A percentile compares a stretch with the other conserved stretches of the same genome.
phyloP scores from a whole-genome alignment of 2,888 invertebrate species.

The Drosophila fulvimacula region DNA sequence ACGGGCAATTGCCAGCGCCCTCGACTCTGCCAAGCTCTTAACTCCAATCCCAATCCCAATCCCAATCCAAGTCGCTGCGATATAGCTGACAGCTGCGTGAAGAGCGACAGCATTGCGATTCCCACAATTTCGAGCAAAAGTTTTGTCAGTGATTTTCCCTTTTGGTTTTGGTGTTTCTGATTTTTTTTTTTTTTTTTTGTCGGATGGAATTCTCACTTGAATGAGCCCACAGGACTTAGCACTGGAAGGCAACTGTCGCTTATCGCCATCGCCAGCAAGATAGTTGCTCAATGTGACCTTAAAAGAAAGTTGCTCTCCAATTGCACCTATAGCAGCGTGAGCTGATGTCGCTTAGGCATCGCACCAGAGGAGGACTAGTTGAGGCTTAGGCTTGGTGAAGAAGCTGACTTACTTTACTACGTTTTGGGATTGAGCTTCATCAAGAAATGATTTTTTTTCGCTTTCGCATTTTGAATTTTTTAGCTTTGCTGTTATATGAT shows the following conservation, averaged over 20 bases:
- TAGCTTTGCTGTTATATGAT: no score
- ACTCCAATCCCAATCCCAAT: background rate
- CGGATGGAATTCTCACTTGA: conserved; percentile 13
- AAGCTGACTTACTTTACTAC: background rate
- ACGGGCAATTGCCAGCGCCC: conserved; percentile 6
- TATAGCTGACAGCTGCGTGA: conserved; percentile 22
- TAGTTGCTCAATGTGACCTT: no score
- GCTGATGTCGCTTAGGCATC: background rate
- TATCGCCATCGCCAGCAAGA: conserved; percentile 8
- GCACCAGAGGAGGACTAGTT: background rate
- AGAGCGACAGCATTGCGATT: conserved; percentile 16
- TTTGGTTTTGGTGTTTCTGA: background rate
- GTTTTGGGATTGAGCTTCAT: background rate
- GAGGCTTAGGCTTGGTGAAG: background rate
- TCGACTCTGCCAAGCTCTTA: conserved; percentile 2
- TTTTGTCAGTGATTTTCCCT: conserved; percentile 22
- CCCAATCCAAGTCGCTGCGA: conserved; percentile 3
- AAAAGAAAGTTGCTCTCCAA: no score
- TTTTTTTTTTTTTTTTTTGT: background rate
- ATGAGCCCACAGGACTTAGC: conserved; percentile 2
- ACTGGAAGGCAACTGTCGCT: conserved; percentile 4
- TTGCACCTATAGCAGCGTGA: background rate
- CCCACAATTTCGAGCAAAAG: conserved; percentile 24
- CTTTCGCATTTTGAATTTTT: no score
- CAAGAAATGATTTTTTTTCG: no score